Base-by-base conservation (phyloP, 2,888 invertebrate genomes). In the Prenolepis imparis region DNA sequence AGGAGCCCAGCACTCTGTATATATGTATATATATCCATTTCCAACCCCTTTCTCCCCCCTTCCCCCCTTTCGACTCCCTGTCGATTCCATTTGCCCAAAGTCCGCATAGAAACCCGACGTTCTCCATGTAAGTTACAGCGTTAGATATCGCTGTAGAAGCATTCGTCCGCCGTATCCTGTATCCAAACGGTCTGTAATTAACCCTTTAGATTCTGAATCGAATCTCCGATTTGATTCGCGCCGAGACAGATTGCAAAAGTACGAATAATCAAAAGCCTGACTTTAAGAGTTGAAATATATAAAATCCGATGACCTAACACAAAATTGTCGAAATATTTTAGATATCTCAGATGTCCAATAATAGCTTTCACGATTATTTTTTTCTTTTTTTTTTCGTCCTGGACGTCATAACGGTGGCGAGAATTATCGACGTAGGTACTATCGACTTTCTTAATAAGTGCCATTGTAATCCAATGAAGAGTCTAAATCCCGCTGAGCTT, bases 81-180 rank as follows among this genome's bases (percentile, higher is more conserved):
- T 75, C 74, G 80, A 85, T 85, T 85, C 78, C 85, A 80, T 85
- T 85, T 83, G 83, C 83, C 80, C 61, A 74, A 83, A 85, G 82
- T 82, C 82, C 84, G 68, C 77, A 74, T 59, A 82, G 78, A 80
- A 80, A 80, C 72, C 44, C 44, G 41, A 70, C 59, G 59, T 80
- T 70, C 78, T 59, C 78, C 78, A 80, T 80, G 72, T 80, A 80
- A 80, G 78, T 80, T 80, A 80, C 78, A 80, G 59, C 59, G 12
- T n/a, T 70, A 44, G 41, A 21, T 78, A 48, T 70, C 72, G 59
- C 72, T 36, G 70, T 72, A 36, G 78, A 72, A 48, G 36, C 72
- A 59, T 21, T 44, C 70, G 44, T 70, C 15, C 32, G 18, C 32
- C 21, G 70, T 57, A 78, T 70, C 72, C 44, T 44, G 59, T 44